Conservation (phyloP, 1,140 invertebrate genomes). For the Ooceraea biroi region DNA sequence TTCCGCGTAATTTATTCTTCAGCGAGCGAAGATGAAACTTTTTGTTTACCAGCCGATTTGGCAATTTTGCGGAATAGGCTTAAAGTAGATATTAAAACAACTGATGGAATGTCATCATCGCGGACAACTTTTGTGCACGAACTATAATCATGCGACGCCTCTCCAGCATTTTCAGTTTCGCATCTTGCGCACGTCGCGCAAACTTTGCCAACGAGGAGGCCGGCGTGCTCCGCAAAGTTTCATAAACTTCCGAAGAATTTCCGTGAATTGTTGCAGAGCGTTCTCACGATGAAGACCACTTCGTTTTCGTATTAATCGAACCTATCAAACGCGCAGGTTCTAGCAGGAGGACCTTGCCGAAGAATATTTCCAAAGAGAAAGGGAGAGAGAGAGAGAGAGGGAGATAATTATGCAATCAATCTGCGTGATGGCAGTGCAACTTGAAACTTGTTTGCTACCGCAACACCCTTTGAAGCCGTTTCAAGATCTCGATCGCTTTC, state of each 20-base stretch:
- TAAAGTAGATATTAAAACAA: conserved; percentile 35
- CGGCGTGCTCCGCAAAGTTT: conserved; percentile 35
- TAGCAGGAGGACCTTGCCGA: not conserved
- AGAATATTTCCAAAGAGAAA: too few species aligned
- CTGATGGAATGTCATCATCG: conserved; percentile 2
- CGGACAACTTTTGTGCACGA: not conserved
- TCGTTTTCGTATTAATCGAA: conserved; percentile 40
- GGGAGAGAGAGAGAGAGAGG: too few species aligned
- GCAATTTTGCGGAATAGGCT: not conserved
- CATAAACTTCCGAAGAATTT: conserved; percentile 40
- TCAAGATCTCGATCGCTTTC: not conserved
- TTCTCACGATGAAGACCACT: not conserved
- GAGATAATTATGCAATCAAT: too few species aligned
- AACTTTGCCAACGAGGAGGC: conserved; percentile 27
- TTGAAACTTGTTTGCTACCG: too few species aligned
- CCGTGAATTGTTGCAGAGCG: not conserved
- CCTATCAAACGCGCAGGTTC: not conserved
- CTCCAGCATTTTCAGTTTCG: conserved; percentile 8
- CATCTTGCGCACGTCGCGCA: not conserved
- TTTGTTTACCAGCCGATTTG: not conserved
- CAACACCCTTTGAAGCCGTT: too few species aligned
- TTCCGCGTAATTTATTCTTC: not conserved
- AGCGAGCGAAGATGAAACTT: conserved; percentile 27
- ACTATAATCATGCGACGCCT: conserved; percentile 36
- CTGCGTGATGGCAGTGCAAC: too few species aligned